Base-by-base conservation (phyloP, 2,797 vertebrate species). In the Trematomus bernacchii region DNA sequence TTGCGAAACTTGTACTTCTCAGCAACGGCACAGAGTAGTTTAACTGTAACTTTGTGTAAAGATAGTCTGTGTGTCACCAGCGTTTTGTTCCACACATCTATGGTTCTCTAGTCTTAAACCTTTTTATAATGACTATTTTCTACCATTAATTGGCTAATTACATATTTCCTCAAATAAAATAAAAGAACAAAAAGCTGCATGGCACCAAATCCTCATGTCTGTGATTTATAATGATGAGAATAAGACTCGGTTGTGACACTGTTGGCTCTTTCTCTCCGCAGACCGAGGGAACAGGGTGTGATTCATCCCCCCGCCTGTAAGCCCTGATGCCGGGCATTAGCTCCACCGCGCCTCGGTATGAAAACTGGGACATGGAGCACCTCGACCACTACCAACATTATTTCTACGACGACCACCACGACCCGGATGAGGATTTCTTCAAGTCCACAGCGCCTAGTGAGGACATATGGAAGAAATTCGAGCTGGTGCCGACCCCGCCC, bases 381-480 rank as follows among this genome's bases (percentile, higher is more conserved):
- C 82, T 93, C 80, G 97, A 97, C 88, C 95, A 96, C 76, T 96
- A 96, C 91, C 96, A 97, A 50, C 97, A 97, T 67, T 98, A 97
- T 91, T 98, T 99, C 93, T 98, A 97, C 87, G 97, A 98, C 88
- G 95, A 83, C 42, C 80, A 96, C 89, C 94, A 93, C 74, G 96
- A 98, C 80, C 93, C 93, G 66, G 96, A 94, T 63, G 97, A 98
- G 92, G 97, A 99, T 90, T 97, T 97, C 87, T 97, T 97, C 88
- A 97, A 96, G 90, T 98, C 96, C 79, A 97, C 96, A 4, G 97
- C 97, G 11, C 97, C 97, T 83, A 98, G 97, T 73, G 98, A 98
- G 93, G 98, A 99, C 89, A 98, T 99, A 85, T 99, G 98, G 98
- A 99, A 99, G 94, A 99, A 99, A 95, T 99, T 99, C 83, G 97